Base-by-base conservation (phyloP, 2,888 invertebrate species). In the Xiphydria camelus region DNA sequence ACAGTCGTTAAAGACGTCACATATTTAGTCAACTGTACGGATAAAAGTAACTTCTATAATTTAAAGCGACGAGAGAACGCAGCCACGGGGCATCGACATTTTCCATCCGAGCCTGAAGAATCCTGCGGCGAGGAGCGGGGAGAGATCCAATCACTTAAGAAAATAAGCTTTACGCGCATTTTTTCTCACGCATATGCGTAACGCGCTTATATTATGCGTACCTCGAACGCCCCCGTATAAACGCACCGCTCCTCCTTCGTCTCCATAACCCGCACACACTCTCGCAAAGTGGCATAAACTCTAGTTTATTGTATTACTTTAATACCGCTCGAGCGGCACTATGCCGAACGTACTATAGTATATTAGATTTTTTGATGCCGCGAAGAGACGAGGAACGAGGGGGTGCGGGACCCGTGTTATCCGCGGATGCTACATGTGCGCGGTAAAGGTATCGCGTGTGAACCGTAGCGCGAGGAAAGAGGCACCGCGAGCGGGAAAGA, bases 291-390 rank as follows among this genome's bases (percentile, higher is more conserved):
- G 51, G 56, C 55, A 52, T 61, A 62, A 64, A 60, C 57, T 53
- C 55, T 62, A 55, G 56, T 61, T 61, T 62, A 62, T 64, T 57
- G 52, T 57, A 58, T 60, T 59, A 59, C 59, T 61, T 59, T 57
- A 53, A 62, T 60, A 57, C 53, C 45, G 49, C n/a, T n/a, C n/a
- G n/a, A n/a, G n/a, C 52, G 37, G 17, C 43, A 10, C 42, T 20
- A 4, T 18, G 42, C 45, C n/a, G n/a, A n/a, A n/a, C n/a, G 2
- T 15, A 14, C 29, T 29, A 29, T 29, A 29, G 29, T 29, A 29
- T 29, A 29, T 29, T 29, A 29, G 12, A 29, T 29, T 29, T 29
- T 29, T 29, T 10, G 29, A 14, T n/a, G n/a, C n/a, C n/a, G n/a
- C n/a, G n/a, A n/a, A n/a, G n/a, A n/a, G n/a, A n/a, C n/a, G n/a